These are phyloP conservation scores for Taeniopygia guttata DNA, from an alignment of 2,797 vertebrate genomes.

Conservation along the genomic window DNA sequence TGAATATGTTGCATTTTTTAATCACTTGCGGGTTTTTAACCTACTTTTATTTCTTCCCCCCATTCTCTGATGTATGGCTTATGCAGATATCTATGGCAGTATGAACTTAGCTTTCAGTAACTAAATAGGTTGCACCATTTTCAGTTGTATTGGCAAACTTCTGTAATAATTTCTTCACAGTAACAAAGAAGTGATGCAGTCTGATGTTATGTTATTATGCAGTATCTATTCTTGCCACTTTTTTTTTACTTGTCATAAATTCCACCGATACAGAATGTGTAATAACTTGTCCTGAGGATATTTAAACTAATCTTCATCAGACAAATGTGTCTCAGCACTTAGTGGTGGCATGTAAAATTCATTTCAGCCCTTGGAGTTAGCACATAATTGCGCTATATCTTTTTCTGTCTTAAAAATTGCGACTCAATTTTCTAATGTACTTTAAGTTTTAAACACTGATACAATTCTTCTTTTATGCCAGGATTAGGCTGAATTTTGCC, in stretches of 20 bases:
- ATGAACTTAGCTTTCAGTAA: slow-evolving; percentile 27
- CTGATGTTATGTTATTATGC: not conserved
- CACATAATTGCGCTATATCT: not conserved
- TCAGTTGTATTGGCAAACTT: not conserved
- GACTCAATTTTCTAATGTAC: not conserved
- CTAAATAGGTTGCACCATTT: not conserved
- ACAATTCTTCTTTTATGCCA: not conserved
- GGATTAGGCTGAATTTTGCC: not conserved
- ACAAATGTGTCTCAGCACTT: not conserved
- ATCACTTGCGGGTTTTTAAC: not conserved
- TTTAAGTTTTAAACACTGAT: not conserved
- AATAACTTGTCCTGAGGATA: slow-evolving; percentile 1
- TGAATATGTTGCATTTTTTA: not conserved
- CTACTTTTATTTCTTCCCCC: not conserved
- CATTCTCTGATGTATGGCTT: slow-evolving; percentile 6
- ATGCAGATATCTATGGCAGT: not conserved
- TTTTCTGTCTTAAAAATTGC: not conserved
- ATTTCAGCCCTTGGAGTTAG: not conserved
- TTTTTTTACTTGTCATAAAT: slow-evolving; percentile 9
- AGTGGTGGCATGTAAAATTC: not conserved
- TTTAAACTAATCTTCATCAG: slow-evolving; percentile 7
- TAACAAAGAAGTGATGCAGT: not conserved
- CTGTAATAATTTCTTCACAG: not conserved
- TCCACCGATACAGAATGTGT: not conserved
- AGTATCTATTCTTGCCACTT: not conserved